Evolutionary conservation across 2,113 vertebrate genomes (phyloP).

Genomic region (Oryzias woworae): DNA sequence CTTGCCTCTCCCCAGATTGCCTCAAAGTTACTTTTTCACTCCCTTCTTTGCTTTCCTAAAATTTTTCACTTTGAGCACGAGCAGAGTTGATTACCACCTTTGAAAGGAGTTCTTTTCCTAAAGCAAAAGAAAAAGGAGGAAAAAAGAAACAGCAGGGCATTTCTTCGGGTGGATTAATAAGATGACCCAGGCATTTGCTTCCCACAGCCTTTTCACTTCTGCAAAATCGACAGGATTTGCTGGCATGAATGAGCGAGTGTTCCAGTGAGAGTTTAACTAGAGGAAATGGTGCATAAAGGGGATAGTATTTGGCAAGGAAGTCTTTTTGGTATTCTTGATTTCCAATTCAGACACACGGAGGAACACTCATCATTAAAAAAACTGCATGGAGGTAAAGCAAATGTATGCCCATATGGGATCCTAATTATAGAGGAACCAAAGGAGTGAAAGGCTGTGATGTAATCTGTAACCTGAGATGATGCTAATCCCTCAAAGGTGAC

Average conservation of each 20-base stretch:
- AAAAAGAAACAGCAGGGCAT: slow-evolving; percentile 8
- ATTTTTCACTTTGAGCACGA: slow-evolving; percentile 18
- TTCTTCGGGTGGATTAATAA: slow-evolving; percentile 40
- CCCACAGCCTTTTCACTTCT: slow-evolving; percentile 23
- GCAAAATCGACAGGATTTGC: slow-evolving; percentile 19
- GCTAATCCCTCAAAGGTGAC: no score
- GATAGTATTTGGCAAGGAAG: not conserved
- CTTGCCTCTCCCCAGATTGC: slow-evolving; percentile 11
- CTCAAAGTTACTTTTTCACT: slow-evolving; percentile 22
- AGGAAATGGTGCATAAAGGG: slow-evolving; percentile 13
- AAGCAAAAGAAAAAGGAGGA: slow-evolving; percentile 10
- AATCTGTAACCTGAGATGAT: no score
- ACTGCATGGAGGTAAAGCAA: not conserved
- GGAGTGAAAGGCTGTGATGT: no score
- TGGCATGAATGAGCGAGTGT: slow-evolving; percentile 34
- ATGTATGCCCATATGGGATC: slow-evolving; percentile 4
- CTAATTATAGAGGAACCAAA: no score
- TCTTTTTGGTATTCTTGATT: not conserved
- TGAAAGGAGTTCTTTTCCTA: slow-evolving; percentile 17
- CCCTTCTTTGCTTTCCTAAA: slow-evolving; percentile 26
- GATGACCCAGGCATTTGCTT: slow-evolving; percentile 28
- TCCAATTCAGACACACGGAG: not conserved
- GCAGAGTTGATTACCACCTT: slow-evolving; percentile 37
- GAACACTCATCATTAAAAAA: slow-evolving; percentile 33
- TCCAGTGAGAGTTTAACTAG: slow-evolving; percentile 21